Base-by-base conservation (phyloP, 2,113 vertebrate species). In the Plestiodon gilberti region DNA sequence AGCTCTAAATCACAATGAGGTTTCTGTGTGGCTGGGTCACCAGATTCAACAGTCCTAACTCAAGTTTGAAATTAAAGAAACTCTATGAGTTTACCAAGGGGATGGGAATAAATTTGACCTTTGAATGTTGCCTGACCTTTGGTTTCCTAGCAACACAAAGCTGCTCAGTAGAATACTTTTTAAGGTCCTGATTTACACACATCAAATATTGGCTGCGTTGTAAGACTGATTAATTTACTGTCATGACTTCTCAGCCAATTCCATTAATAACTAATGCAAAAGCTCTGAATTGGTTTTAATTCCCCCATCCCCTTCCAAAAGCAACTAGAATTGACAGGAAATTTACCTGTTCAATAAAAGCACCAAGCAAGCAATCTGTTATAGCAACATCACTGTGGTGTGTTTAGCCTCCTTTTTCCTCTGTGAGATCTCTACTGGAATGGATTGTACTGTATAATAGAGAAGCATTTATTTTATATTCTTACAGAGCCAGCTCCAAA, bases 101-200 rank as follows among this genome's bases (percentile, higher is more conserved):
- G 94, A 71, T 95, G 94, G 96, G 89, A 96, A 92, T 91, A 91
- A 73, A 94, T 94, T 92, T 93, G 92, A 91, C 93, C 95, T 93
- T 91, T 89, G 76, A 92, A 90, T 83, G 92, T 82, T 89, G 92
- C 92, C 90, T 92, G 94, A 96, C 96, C 97, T 85, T 90, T 0
- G 0, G 96, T 97, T 96, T 93, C 97, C 91, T 94, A 95, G 97
- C 96, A 97, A 97, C 96, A 90, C 90, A 62, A 75, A 88, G 87
- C 70, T 82, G 84, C 69, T 88, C 11, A 0, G 86, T 48, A 81
- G 90, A 95, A 91, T 93, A 91, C 96, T 96, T 75, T 64, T 71
- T 84, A 83, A 79, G 0, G 0, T 55, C 83, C 92, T 93, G 81
- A 90, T 96, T 96, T 95, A 89, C 92, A 91, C 89, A 28, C 90